phyloP scores from a whole-genome alignment of 2,113 vertebrate species.

The Pygoscelis adeliae region DNA sequence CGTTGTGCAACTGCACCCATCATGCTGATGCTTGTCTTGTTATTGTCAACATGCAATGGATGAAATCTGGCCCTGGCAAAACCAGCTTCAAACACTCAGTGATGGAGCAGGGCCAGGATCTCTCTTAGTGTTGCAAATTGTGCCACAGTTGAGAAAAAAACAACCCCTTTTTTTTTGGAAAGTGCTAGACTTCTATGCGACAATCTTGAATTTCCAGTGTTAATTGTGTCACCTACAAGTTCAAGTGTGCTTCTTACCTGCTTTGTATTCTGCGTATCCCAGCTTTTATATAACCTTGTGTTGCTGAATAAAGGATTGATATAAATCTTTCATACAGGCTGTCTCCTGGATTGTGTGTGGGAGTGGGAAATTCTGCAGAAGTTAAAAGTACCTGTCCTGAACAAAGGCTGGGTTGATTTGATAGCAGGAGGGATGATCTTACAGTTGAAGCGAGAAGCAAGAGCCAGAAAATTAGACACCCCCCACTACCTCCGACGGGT shows the following conservation, averaged over 20 bases:
- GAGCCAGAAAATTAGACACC: not conserved
- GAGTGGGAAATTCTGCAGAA: constrained; percentile 20
- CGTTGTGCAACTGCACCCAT: not conserved
- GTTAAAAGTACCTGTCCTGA: not conserved
- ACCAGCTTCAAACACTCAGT: not conserved
- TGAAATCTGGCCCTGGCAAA: not conserved
- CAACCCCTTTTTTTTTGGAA: not conserved
- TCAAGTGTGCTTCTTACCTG: not conserved
- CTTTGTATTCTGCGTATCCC: not conserved
- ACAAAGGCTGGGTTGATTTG: not conserved
- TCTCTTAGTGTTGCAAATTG: not conserved
- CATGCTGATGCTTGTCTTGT: not conserved
- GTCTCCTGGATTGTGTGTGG: not conserved
- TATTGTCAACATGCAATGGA: not conserved
- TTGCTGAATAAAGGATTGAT: constrained; percentile 7
- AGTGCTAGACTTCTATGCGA: not conserved
- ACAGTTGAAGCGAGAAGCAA: not conserved
- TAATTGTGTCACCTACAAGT: not conserved
- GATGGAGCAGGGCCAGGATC: not conserved
- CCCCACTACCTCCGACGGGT: rapidly evolving
- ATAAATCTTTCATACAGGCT: constrained; percentile 30
- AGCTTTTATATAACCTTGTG: constrained; percentile 13
- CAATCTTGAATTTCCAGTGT: not conserved
- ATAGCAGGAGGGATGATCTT: not conserved
- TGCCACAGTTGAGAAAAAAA: not conserved